Conservation (phyloP, 1,140 invertebrate genomes). For the Drosophila pandora region DNA sequence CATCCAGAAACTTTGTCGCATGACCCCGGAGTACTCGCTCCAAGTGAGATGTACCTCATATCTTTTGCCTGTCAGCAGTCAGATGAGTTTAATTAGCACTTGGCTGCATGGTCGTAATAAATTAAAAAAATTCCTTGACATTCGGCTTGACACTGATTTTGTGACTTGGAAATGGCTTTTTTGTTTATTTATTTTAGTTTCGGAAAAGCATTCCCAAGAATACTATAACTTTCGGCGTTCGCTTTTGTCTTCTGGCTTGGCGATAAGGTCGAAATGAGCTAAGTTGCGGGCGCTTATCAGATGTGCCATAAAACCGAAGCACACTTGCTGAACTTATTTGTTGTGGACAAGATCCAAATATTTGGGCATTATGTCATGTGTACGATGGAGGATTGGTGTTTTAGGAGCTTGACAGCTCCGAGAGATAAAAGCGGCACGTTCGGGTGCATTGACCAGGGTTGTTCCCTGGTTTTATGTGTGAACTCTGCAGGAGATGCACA, state of each 20-base stretch:
- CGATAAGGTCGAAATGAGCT: constrained; percentile 52
- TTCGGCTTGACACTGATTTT: constrained; percentile 42
- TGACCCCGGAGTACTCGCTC: constrained; percentile 3
- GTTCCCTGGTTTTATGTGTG: neutral
- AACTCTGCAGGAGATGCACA: constrained; percentile 14
- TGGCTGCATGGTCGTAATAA: constrained; percentile 47
- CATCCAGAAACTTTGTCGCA: constrained; percentile 17
- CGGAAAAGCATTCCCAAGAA: constrained; percentile 17
- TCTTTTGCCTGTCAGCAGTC: constrained; percentile 17
- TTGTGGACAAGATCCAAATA: constrained; percentile 60
- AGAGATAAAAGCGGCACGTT: constrained; percentile 19
- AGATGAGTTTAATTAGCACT: constrained; percentile 66
- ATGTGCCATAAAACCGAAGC: constrained; percentile 34
- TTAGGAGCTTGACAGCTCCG: constrained; percentile 4
- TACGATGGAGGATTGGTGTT: constrained; percentile 9
- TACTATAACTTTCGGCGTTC: neutral
- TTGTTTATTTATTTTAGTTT: constrained; percentile 26
- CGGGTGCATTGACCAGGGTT: constrained; percentile 36
- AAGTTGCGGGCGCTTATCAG: constrained; percentile 52
- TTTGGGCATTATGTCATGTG: constrained; percentile 61
- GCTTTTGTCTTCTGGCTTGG: constrained; percentile 23
- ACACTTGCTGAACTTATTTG: constrained; percentile 52
- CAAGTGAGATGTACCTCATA: constrained; percentile 15
- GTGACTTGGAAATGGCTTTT: constrained; percentile 11
- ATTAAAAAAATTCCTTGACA: constrained; percentile 32